Percentiles rank a stretch among this genome's conserved stretches.
Conservation (phyloP, 2,888 invertebrate genomes). For the Pyralis farinalis region DNA sequence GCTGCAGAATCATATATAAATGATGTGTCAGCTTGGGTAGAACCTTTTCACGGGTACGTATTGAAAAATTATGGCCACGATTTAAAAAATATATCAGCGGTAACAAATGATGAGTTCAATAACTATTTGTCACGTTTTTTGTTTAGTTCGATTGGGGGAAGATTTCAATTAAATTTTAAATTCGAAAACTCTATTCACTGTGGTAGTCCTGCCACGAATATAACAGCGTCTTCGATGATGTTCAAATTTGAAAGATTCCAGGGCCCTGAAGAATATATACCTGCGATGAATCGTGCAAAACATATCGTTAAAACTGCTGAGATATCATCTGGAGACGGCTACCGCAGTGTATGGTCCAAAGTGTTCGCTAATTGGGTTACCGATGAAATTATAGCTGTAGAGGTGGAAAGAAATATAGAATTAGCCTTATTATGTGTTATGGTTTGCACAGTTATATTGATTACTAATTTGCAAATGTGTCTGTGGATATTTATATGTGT, state of each 20-base stretch:
- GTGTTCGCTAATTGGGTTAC: conserved; percentile 88
- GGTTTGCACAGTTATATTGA: conserved; percentile 87
- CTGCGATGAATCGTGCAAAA: conserved; percentile 86
- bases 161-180: conserved; percentile 85
- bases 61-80: conserved; percentile 73
- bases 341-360: conserved; percentile 86
- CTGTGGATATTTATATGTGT: conserved; percentile 90
- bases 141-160: conserved; percentile 85
- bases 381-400: conserved; percentile 87
- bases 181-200: conserved; percentile 82
- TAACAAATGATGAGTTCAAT: conserved; percentile 80
- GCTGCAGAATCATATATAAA: conserved; percentile 75
- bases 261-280: conserved; percentile 85
- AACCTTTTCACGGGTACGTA: conserved; percentile 83
- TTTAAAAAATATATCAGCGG: conserved; percentile 67
- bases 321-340: conserved; percentile 82
- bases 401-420: conserved; percentile 88
- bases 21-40: conserved; percentile 83
- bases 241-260: conserved; percentile 82
- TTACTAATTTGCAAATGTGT: conserved; percentile 88
- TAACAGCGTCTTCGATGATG: conserved; percentile 82
- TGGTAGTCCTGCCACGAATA: conserved; percentile 80
- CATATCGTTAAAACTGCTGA: conserved; percentile 76
- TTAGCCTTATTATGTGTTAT: conserved; percentile 89
- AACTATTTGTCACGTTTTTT: conserved; percentile 85